Evolutionary conservation across 2,888 invertebrate genomes (phyloP).

Genomic region (Cataglyphis livida): DNA sequence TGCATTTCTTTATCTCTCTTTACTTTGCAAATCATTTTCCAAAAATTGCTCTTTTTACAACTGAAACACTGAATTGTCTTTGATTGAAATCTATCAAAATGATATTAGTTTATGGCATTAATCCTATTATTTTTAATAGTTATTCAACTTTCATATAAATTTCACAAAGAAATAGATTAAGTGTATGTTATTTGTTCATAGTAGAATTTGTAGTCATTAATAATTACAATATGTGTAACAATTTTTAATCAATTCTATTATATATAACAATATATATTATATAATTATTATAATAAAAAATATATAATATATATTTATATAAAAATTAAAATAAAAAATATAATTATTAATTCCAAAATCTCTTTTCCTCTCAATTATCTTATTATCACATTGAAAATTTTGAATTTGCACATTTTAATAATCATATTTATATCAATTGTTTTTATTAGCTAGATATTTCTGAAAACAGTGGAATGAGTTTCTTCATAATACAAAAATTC

Average conservation of each 20-base stretch:
- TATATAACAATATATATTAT: neutral
- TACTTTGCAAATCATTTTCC: neutral
- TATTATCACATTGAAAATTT: neutral
- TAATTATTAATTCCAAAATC: neutral
- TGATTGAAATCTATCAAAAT: constrained; percentile 1
- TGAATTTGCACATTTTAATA: neutral
- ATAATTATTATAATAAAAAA: neutral
- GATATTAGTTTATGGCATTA: constrained; percentile 60
- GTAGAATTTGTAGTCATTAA: neutral
- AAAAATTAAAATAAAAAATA: neutral
- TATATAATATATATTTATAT: neutral
- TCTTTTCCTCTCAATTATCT: neutral
- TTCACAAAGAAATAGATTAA: neutral
- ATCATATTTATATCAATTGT: neutral
- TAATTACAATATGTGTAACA: neutral
- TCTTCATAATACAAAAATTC: constrained; percentile 5
- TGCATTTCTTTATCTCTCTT: neutral
- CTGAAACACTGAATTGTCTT: neutral
- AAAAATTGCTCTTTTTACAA: constrained; percentile 5
- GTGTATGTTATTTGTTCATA: neutral
- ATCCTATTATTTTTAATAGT: constrained; percentile 17
- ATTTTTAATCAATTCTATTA: constrained; percentile 1
- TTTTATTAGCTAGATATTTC: constrained; percentile 1
- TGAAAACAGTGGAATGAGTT: constrained; percentile 3
- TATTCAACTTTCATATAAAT: neutral